These are phyloP conservation scores for Siderastrea siderea DNA, from an alignment of 92 coral and sea anemone genomes.

Conservation along the genomic window DNA sequence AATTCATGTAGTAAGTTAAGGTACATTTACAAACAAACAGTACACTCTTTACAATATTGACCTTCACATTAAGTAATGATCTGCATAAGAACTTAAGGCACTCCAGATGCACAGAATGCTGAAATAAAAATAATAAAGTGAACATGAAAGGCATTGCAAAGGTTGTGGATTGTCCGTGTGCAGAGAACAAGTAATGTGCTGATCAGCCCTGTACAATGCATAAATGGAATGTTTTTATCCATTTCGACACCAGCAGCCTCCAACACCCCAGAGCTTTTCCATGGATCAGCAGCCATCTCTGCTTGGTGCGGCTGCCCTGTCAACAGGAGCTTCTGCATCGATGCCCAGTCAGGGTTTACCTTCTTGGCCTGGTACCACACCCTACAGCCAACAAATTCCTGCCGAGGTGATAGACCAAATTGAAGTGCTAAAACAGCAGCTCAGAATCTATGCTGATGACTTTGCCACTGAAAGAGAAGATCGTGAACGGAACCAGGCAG, in stretches of 20 bases:
- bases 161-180: background rate
- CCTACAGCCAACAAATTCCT: conserved; percentile 40
- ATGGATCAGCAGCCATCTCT: conserved; percentile 17
- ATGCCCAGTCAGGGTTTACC: background rate
- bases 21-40: too few relatives aligned
- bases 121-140: too few relatives aligned
- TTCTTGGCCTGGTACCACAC: conserved; percentile 28
- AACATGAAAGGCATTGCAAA: background rate
- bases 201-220: background rate
- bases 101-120: too few relatives aligned
- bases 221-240: background rate
- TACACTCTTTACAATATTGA: too few relatives aligned
- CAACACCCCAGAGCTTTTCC: background rate
- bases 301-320: conserved; percentile 8
- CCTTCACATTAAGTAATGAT: too few relatives aligned
- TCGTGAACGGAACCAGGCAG: conserved; percentile 94
- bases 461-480: conserved; percentile 89
- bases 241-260: conserved; percentile 9
- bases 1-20: too few relatives aligned
- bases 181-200: background rate
- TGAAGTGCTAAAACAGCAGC: conserved; percentile 92
- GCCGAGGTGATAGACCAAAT: conserved; percentile 78
- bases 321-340: background rate
- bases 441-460: conserved; percentile 92
- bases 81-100: too few relatives aligned